Evolutionary conservation across 2,888 invertebrate genomes (phyloP).

Genomic region (Melipona beecheii): DNA sequence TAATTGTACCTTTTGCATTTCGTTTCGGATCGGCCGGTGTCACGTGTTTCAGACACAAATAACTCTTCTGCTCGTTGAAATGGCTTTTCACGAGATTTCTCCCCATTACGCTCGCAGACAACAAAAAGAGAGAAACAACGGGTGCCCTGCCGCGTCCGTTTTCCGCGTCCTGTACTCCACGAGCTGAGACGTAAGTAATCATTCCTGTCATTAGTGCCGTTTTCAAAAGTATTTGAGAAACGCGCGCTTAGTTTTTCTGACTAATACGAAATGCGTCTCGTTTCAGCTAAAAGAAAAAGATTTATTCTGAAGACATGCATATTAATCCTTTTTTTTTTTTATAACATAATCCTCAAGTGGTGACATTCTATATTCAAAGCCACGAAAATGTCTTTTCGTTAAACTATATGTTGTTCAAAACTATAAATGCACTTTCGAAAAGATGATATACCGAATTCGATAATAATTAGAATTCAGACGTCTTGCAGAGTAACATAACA

Average conservation of each 20-base stretch:
- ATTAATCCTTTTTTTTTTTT: too few species aligned
- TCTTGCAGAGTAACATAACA: too few species aligned
- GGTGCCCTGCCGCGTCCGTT: neutral
- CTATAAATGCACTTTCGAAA: too few species aligned
- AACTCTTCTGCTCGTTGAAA: slow-evolving; percentile 32
- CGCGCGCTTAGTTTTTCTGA: neutral
- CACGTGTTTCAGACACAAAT: slow-evolving; percentile 29
- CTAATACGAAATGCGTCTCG: slow-evolving; percentile 1
- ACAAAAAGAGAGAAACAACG: slow-evolving; percentile 6
- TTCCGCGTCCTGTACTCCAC: neutral
- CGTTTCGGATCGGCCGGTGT: slow-evolving; percentile 31
- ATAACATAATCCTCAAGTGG: too few species aligned
- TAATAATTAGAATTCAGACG: too few species aligned
- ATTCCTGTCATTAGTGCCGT: slow-evolving; percentile 41
- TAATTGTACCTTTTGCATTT: slow-evolving; percentile 54
- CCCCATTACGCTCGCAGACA: slow-evolving; percentile 18
- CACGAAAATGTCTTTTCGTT: too few species aligned
- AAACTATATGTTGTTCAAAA: too few species aligned
- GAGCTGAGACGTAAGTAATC: slow-evolving; percentile 41
- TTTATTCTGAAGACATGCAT: too few species aligned
- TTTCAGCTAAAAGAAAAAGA: too few species aligned
- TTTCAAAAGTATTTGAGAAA: slow-evolving; percentile 19
- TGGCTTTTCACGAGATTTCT: slow-evolving; percentile 41
- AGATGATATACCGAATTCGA: too few species aligned
- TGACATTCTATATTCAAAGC: too few species aligned